phyloP scores from a whole-genome alignment of 2,888 invertebrate genomes.

The Bombylius discolor region DNA sequence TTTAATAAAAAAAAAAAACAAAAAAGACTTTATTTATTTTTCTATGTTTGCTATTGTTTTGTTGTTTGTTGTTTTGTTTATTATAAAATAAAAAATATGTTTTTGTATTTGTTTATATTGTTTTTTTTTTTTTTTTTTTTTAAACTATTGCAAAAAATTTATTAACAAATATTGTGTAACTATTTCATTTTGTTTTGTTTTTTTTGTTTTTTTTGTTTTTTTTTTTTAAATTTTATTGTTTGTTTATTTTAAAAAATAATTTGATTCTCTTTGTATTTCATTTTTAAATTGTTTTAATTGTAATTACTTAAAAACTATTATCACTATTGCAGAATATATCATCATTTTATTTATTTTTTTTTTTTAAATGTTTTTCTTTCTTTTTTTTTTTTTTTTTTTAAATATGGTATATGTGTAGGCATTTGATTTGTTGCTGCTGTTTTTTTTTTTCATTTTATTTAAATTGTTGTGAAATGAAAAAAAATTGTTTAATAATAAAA shows the following conservation, averaged over 20 bases:
- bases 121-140: no score
- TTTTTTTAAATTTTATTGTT: no score
- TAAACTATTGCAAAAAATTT: no score
- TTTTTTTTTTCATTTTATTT: background rate
- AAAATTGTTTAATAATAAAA: no score
- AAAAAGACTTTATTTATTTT: no score
- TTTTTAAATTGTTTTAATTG: slow-evolving; percentile 13
- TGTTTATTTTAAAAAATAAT: slow-evolving; percentile 3
- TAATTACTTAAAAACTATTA: slow-evolving; percentile 30
- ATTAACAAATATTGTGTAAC: no score
- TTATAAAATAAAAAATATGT: no score
- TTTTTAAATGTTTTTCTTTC: slow-evolving; percentile 11
- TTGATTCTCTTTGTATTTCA: slow-evolving; percentile 8
- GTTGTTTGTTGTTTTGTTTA: no score
- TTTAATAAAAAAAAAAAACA: slow-evolving; percentile 3
- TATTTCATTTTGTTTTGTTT: no score
- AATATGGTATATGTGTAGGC: background rate
- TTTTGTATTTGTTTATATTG: no score
- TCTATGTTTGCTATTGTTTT: no score
- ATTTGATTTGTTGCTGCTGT: background rate
- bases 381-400: background rate
- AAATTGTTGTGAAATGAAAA: background rate
- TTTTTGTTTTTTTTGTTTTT: no score
- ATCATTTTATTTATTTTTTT: slow-evolving; percentile 18
- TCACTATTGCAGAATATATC: slow-evolving; percentile 36